Conservation (phyloP, 2,113 vertebrate species). For the Vidua chalybeata region DNA sequence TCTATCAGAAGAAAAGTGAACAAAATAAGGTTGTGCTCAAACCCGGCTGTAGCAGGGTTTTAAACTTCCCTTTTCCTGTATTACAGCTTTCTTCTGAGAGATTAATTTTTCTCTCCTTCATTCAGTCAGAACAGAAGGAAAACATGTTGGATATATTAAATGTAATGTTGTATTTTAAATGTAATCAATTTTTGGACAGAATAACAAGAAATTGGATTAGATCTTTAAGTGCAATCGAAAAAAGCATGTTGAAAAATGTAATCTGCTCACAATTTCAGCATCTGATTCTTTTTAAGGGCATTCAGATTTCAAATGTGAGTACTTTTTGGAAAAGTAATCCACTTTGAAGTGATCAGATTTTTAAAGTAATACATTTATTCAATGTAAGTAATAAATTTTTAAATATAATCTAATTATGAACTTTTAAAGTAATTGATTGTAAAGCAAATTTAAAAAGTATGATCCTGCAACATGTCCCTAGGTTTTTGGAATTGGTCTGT, state of each 20-base stretch:
- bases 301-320: neutral
- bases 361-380: neutral
- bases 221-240: neutral
- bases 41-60: neutral
- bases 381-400: neutral
- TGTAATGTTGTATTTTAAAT: neutral
- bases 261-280: neutral
- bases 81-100: neutral
- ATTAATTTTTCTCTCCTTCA: neutral
- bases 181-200: neutral
- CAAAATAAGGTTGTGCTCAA: neutral
- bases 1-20: neutral
- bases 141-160: neutral
- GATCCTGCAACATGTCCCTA: neutral
- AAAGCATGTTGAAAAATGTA: neutral
- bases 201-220: neutral
- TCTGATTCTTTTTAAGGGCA: neutral
- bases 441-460: neutral
- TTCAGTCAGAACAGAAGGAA: neutral
- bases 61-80: neutral
- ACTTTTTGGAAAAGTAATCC: neutral
- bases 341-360: neutral
- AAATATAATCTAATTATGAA: neutral
- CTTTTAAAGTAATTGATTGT: neutral
- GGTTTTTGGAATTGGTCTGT: neutral